Conservation (phyloP, 2,888 invertebrate species). For the Macaria liturata region DNA sequence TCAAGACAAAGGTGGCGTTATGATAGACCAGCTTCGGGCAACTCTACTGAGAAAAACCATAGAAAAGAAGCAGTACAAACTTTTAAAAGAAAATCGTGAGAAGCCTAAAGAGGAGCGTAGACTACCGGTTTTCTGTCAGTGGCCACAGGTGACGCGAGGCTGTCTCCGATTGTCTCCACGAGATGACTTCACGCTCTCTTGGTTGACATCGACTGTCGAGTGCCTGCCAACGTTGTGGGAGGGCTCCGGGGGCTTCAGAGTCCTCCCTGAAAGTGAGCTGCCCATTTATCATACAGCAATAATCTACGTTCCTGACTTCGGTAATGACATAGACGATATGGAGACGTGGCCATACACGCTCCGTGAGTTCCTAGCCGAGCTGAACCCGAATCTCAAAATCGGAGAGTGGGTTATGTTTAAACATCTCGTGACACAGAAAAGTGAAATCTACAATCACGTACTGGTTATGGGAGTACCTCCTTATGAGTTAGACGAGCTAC, state of each 20-base stretch:
- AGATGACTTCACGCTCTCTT: not conserved
- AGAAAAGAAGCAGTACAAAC: not conserved
- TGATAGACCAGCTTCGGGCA: not conserved
- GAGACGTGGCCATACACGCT: constrained; percentile 1
- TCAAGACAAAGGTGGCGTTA: not conserved
- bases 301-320: not conserved
- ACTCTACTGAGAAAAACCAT: not conserved
- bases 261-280: not conserved
- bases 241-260: not conserved
- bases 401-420: not conserved
- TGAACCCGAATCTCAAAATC: not conserved
- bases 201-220: constrained; percentile 2
- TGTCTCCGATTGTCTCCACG: not conserved
- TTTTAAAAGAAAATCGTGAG: not conserved
- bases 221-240: not conserved
- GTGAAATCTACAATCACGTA: not conserved
- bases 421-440: not conserved
- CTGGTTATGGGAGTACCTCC: not conserved
- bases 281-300: not conserved
- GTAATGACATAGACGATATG: not conserved
- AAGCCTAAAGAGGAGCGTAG: not conserved
- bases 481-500: not conserved
- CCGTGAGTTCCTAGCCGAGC: constrained; percentile 3
- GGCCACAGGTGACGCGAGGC: not conserved
- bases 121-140: constrained; percentile 1